Evolutionary conservation across 2,888 invertebrate genomes (phyloP), one percentile per base, ranked within the genome.

Genomic region (Cataglyphis albicans): DNA sequence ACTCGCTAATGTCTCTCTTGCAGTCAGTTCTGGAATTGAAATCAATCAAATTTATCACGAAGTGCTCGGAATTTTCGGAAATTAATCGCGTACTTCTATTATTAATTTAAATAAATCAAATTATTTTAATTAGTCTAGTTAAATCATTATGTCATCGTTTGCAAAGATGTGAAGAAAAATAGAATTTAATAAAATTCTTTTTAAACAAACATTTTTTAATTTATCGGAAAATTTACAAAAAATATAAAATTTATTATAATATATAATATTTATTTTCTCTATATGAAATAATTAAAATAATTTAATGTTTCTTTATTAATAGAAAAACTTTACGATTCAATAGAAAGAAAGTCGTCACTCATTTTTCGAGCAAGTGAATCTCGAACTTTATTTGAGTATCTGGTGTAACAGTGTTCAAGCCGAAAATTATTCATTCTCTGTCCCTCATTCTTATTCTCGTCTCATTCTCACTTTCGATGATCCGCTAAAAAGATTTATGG

Each of bases 1-100:
- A 44, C n/a, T 59, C 29, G 1, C 41, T 73, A 61, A 61, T 29
- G 15, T 74, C 32, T 25, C 63, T 64, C 29, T 41, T 41, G 44
- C 44, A 35, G 21, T 21, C 10, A 68, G n/a, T 32, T n/a, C 3
- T 12, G 12, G 3, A 61, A 48, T 64, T 35, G 32, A 44, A 63
- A 64, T 75, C 21, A 15, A 48, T 48, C 44, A 67, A 25, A 41
- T 59, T 59, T 59, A 52, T 18, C 15, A 35, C 21, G 4, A 35
- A 15, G 3, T 21, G 32, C 4, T 48, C 32, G 52, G 68, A 68
- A 32, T 68, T 32, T 48, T 32, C 12, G 32, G n/a, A 2, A 70
- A 3, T 48, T 70, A 52, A 52, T 52, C n/a, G 2, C 52, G 0
- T 3, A 0, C 52, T 70, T 52, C 15, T 21, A 52, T 18, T 48